These are phyloP conservation scores for Lophius americanus DNA, from an alignment of 2,797 vertebrate species.

Conservation along the genomic window DNA sequence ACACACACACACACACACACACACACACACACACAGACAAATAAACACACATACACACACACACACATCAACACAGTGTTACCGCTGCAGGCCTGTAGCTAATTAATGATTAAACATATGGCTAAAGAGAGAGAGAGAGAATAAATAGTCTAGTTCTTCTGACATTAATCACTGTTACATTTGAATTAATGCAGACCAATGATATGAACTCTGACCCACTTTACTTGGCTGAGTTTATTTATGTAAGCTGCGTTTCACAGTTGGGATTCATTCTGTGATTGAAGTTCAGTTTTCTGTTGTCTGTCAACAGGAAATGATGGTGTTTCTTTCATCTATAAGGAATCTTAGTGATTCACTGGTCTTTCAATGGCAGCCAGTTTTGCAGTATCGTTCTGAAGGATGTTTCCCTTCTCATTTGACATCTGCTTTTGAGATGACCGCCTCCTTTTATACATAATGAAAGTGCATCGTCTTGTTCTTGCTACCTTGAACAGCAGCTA, in stretches of 20 bases:
- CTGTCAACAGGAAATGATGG: not conserved
- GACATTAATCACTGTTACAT: constrained; percentile 46
- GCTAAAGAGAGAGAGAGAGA: constrained; percentile 33
- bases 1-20: not conserved
- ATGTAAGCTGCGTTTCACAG: constrained; percentile 36
- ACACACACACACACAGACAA: constrained; percentile 17
- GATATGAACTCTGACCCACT: constrained; percentile 51
- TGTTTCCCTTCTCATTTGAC: no score
- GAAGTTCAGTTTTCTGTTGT: constrained; percentile 17
- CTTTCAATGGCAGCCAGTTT: not conserved
- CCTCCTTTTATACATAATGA: no score
- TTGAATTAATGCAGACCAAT: constrained; percentile 40
- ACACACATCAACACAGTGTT: constrained; percentile 22
- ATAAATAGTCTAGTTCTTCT: constrained; percentile 16
- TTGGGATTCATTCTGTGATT: constrained; percentile 15
- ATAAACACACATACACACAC: no score
- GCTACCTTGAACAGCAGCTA: no score
- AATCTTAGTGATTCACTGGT: not conserved
- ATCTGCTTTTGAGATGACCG: no score
- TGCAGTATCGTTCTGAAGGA: not conserved
- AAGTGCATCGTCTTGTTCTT: no score
- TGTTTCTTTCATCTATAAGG: not conserved
- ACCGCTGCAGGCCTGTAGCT: constrained; percentile 65
- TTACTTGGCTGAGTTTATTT: constrained; percentile 52
- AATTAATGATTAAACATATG: constrained; percentile 70